These are phyloP conservation scores for Cryptosula pallasiana DNA, from an alignment of 2,888 invertebrate genomes.

Conservation along the genomic window DNA sequence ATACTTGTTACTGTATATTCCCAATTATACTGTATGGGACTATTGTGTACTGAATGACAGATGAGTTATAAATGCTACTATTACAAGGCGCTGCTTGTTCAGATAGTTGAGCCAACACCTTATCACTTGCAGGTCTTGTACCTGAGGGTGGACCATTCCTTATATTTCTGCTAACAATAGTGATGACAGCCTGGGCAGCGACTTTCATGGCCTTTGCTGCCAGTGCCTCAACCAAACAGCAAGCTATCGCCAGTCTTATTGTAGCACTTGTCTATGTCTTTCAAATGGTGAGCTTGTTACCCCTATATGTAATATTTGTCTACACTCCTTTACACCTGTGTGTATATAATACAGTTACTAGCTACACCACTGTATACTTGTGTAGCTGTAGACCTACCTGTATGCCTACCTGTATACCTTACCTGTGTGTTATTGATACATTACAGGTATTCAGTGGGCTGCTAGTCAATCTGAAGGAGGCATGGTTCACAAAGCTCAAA, in stretches of 20 bases:
- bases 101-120: too few relatives aligned
- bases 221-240: conserved; percentile 42
- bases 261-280: conserved; percentile 47
- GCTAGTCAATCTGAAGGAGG: conserved; percentile 43
- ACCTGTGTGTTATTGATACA: too few relatives aligned
- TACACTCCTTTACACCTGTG: too few relatives aligned
- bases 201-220: conserved; percentile 46
- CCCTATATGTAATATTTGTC: too few relatives aligned
- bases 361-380: too few relatives aligned
- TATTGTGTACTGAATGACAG: conserved; percentile 50
- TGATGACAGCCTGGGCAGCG: conserved; percentile 45
- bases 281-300: conserved; percentile 51
- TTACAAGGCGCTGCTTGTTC: too few relatives aligned
- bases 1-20: conserved; percentile 41
- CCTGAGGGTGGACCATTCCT: conserved; percentile 35
- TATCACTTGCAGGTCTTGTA: neutral
- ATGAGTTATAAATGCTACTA: too few relatives aligned
- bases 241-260: conserved; percentile 47
- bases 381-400: too few relatives aligned
- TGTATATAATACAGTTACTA: too few relatives aligned
- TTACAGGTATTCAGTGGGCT: conserved; percentile 49
- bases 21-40: conserved; percentile 42
- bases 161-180: conserved; percentile 42
- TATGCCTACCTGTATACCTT: too few relatives aligned
- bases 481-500: conserved; percentile 45